A percentile compares a stretch with the other conserved stretches of the same genome.
phyloP scores from a whole-genome alignment of 2,113 vertebrate genomes.

The Melanerpes aurifrons region DNA sequence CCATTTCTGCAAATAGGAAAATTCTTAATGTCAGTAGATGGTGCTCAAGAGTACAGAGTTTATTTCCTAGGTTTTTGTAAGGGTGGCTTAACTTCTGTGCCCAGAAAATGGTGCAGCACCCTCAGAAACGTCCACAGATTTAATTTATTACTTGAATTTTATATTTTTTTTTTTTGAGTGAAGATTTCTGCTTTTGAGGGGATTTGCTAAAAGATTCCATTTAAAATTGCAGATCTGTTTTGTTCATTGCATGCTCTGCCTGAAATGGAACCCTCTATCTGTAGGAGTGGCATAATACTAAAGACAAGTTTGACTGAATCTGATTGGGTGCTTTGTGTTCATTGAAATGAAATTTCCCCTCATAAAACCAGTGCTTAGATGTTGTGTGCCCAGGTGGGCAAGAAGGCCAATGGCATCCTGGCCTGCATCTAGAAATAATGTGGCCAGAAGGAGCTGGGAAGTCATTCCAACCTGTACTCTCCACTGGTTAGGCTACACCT shows the following conservation, averaged over 20 bases:
- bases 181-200: not conserved
- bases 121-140: not conserved
- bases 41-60: not conserved
- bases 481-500: too few species aligned
- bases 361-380: not conserved
- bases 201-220: not conserved
- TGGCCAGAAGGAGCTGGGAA: too few species aligned
- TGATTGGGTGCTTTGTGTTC: not conserved
- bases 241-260: not conserved
- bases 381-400: too few species aligned
- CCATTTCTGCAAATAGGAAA: not conserved
- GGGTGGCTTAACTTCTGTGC: not conserved
- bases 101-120: not conserved
- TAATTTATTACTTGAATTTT: not conserved
- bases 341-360: not conserved
- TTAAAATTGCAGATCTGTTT: not conserved
- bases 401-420: too few species aligned
- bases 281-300: not conserved
- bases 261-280: not conserved
- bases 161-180: not conserved
- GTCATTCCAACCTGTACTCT: too few species aligned
- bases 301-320: not conserved
- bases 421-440: too few species aligned
- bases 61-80: not conserved
- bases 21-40: not conserved